Conservation (phyloP, 2,888 invertebrate genomes). For the Petrophora chlorosata region DNA sequence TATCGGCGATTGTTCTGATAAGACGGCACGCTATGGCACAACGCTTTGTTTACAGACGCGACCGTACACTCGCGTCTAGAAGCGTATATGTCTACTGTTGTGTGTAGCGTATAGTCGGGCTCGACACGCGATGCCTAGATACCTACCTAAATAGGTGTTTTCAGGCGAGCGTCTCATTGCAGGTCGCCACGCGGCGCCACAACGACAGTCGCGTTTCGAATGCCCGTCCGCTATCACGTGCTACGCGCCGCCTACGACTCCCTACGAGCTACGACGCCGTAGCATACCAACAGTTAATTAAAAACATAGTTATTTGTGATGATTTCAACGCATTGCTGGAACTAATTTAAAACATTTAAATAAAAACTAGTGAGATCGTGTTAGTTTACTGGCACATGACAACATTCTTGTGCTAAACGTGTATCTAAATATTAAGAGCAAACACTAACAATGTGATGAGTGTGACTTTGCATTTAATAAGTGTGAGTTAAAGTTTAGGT, state of each 20-base stretch:
- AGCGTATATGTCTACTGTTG: conserved; percentile 1
- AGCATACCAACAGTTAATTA: conserved; percentile 32
- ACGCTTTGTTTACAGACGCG: conserved; percentile 57
- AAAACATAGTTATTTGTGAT: conserved; percentile 26
- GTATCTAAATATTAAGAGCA: conserved; percentile 44
- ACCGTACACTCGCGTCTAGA: conserved; percentile 24
- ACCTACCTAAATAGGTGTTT: conserved; percentile 32
- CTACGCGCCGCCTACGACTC: conserved; percentile 38
- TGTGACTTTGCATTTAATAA: conserved; percentile 37
- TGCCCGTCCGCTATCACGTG: conserved; percentile 49
- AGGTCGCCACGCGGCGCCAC: conserved; percentile 43
- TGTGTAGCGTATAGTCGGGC: conserved; percentile 6
- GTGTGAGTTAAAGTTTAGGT: conserved; percentile 38
- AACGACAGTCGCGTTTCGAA: conserved; percentile 58
- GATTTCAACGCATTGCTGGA: neutral
- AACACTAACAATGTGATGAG: conserved; percentile 36
- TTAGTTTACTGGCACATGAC: conserved; percentile 28
- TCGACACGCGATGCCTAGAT: conserved; percentile 30
- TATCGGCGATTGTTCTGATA: conserved; percentile 55
- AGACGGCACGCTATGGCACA: conserved; percentile 46
- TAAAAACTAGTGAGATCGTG: conserved; percentile 3
- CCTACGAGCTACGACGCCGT: conserved; percentile 60
- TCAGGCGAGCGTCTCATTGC: conserved; percentile 35
- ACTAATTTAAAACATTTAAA: conserved; percentile 3
- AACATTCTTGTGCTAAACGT: conserved; percentile 39